phyloP scores from a whole-genome alignment of 2,113 vertebrate species.

The Aspiorhynchus laticeps region DNA sequence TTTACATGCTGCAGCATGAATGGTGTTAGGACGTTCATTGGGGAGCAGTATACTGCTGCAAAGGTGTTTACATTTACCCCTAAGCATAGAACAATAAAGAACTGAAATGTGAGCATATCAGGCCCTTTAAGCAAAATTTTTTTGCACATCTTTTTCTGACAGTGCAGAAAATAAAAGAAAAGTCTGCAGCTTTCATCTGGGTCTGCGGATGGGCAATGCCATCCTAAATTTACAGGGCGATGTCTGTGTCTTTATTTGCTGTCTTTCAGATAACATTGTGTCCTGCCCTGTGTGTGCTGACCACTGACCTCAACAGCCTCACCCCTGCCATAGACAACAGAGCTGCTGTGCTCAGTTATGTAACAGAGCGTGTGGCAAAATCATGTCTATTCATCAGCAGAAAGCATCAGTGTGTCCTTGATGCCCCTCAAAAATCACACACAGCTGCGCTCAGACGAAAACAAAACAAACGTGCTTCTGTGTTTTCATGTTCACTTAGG shows the following conservation, averaged over 20 bases:
- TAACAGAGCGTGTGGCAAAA: not conserved
- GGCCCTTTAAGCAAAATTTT: not conserved
- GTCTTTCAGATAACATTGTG: not conserved
- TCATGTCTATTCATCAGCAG: slow-evolving; percentile 8
- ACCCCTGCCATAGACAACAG: not conserved
- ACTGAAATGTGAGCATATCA: not conserved
- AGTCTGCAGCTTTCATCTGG: not conserved
- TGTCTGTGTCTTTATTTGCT: not conserved
- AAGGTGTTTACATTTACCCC: no score
- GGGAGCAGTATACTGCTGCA: no score
- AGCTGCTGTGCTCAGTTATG: not conserved
- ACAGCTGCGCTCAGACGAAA: not conserved
- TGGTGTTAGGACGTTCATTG: not conserved
- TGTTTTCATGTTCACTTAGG: slow-evolving; percentile 6
- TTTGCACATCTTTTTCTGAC: not conserved
- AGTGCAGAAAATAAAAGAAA: not conserved
- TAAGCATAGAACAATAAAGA: not conserved
- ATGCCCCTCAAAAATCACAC: not conserved
- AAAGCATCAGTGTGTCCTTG: not conserved
- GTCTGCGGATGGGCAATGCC: not conserved
- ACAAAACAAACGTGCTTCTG: not conserved
- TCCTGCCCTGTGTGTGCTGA: not conserved
- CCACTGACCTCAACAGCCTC: not conserved
- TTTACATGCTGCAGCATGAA: not conserved
- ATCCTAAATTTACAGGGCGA: not conserved